Base-by-base conservation (phyloP, 2,113 vertebrate genomes). In the Rhodinocichla rosea region DNA sequence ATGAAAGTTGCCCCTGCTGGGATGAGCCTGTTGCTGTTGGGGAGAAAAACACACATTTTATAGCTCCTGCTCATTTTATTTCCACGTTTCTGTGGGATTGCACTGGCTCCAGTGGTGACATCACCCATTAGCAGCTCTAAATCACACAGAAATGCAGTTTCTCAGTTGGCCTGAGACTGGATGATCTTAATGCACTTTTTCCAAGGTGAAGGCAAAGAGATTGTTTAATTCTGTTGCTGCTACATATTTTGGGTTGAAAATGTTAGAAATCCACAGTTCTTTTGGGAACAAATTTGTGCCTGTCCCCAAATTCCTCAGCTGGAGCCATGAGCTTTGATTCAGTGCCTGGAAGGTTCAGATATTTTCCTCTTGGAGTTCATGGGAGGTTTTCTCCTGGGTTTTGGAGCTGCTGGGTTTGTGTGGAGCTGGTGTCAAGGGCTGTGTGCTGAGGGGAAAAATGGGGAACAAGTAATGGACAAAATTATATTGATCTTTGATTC, bases 81-180 rank as follows among this genome's bases (percentile, higher is more conserved):
- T 81, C 63, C 62, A 13, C 0, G 0, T 71, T 88, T 95, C 78
- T 27, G 64, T 40, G 75, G 63, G 77, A 11, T 45, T 83, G n/a
- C 27, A 21, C 53, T 83, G 1, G 5, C 35, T 77, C 30, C 35
- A 24, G 37, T 71, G 56, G 21, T 68, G 73, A 49, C 73, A 81
- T 83, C 83, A 77, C n/a, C 44, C 56, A 39, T 75, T 60, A 94
- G 56, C 76, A 75, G 76, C 85, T 81, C 56, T 89, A 89, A 90
- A 86, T 86, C 56, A 37, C 50, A 33, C 35, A 6, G 16, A 77
- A 86, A 16, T 10, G 32, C 23, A 24, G 15, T 19, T 86, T 79
- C 17, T 82, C 56, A 24, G 0, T 15, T 78, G 44, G 47, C 23
- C 44, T 67, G 27, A 47, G 23, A n/a, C 30, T 69, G 3, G 22